Percentiles rank a stretch among this genome's conserved stretches.
These are phyloP conservation scores for Cottoperca gobio DNA, from an alignment of 2,797 vertebrate genomes.

Conservation along the genomic window DNA sequence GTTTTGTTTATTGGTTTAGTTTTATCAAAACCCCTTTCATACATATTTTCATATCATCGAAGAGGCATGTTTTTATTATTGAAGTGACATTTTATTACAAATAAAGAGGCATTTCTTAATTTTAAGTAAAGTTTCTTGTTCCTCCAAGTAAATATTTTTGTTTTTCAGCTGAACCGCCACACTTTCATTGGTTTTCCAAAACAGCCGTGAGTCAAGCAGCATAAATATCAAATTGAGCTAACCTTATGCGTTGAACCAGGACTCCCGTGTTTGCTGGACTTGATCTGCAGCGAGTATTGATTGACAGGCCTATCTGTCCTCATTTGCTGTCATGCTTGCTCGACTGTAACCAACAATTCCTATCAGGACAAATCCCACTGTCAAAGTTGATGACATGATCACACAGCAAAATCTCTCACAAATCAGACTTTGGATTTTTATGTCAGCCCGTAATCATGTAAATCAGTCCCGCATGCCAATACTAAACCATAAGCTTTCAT, in stretches of 20 bases:
- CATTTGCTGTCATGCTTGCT: conserved; percentile 27
- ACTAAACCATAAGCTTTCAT: conserved; percentile 21
- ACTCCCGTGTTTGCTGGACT: neutral
- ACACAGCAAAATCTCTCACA: conserved; percentile 8
- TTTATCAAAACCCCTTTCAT: too few relatives aligned
- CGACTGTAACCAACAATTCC: conserved; percentile 12
- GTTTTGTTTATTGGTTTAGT: too few relatives aligned
- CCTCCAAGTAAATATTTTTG: too few relatives aligned
- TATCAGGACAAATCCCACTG: conserved; percentile 12
- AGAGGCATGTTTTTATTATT: too few relatives aligned
- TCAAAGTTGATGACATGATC: conserved; percentile 24
- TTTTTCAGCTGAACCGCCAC: too few relatives aligned
- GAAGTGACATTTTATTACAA: too few relatives aligned
- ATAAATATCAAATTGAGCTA: conserved; percentile 60
- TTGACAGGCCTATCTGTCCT: conserved; percentile 25
- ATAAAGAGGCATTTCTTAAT: too few relatives aligned
- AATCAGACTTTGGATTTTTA: conserved; percentile 32
- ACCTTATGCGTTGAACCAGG: conserved; percentile 54
- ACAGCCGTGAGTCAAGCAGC: conserved; percentile 51
- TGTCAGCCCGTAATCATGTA: conserved; percentile 22
- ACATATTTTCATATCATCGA: too few relatives aligned
- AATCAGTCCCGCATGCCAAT: neutral
- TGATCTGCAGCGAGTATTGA: conserved; percentile 59
- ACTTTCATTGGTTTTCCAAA: conserved; percentile 39
- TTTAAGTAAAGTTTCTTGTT: too few relatives aligned